Conservation (phyloP, 2,888 invertebrate genomes). For the Ferdinandea cuprea region DNA sequence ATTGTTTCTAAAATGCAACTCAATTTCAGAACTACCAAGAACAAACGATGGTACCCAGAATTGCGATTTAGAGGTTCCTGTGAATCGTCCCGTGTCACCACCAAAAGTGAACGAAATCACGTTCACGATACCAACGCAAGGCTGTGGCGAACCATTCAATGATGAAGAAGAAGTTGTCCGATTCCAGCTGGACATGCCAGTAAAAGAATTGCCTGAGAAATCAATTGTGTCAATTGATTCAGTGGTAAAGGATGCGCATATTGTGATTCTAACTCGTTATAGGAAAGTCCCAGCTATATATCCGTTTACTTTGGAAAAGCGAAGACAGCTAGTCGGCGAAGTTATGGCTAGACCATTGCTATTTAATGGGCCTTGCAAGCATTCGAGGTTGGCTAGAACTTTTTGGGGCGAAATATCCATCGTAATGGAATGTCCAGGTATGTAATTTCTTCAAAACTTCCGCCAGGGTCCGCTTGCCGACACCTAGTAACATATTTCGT, state of each 20-base stretch:
- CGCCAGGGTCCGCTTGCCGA: too few relatives aligned
- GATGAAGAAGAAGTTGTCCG: constrained; percentile 12
- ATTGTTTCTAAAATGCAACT: not conserved
- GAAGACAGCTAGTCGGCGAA: constrained; percentile 49
- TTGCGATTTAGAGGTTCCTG: too few relatives aligned
- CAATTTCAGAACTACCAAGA: not conserved
- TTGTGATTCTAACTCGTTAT: constrained; percentile 12
- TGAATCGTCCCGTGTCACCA: not conserved
- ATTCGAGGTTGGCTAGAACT: constrained; percentile 22
- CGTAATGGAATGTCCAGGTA: constrained; percentile 44
- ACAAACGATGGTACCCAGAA: too few relatives aligned
- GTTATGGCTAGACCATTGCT: constrained; percentile 67
- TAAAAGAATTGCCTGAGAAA: constrained; percentile 32
- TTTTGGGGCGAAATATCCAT: constrained; percentile 52
- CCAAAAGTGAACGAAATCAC: constrained; percentile 31
- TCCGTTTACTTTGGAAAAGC: constrained; percentile 52
- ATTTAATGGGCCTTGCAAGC: constrained; percentile 59
- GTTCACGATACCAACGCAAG: constrained; percentile 43
- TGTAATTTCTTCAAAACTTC: not conserved
- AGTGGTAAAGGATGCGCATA: constrained; percentile 41
- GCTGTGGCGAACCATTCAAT: not conserved
- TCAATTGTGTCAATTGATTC: constrained; percentile 36
- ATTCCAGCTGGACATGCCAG: constrained; percentile 36
- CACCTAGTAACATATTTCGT: not conserved
- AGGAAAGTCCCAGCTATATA: constrained; percentile 8